Base-by-base conservation (phyloP, 2,113 vertebrate genomes). In the Oreochromis tanganicae region DNA sequence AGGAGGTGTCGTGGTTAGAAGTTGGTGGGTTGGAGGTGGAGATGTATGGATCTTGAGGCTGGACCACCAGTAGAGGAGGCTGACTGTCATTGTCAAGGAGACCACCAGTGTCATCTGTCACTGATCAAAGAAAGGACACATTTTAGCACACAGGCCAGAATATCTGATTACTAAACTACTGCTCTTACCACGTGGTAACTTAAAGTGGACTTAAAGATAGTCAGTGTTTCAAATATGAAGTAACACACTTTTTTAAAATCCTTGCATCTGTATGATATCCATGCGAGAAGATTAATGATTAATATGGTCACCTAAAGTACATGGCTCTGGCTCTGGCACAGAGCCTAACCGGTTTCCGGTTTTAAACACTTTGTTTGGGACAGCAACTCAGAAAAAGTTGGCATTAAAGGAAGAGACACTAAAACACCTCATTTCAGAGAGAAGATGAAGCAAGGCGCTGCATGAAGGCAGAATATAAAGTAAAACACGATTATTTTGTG, bases 61-160 rank as follows among this genome's bases (percentile, higher is more conserved):
- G 89, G 85, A 97, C 95, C 96, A 96, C 94, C 96, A 97, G 96
- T 92, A 97, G 92, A 92, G 96, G 95, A 95, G 97, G 96, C 93
- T 96, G 97, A 95, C 71, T 95, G 96, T 92, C 94, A 91, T 96
- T 97, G 94, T 96, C 97, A 90, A 96, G 92, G 68, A 96, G 85
- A 48, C 21, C 93, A 91, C 92, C 96, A 93, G 97, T 91, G 92
- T 85, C 91, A 85, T 90, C 93, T 94, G 91, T 57, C 57, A 85
- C 43, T 6, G 66, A 86, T 9, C 12, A 84, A 82, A 59, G 14
- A 38, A 32, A 66, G 17, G 36, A 63, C 46, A 41, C 1, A 50
- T 52, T 50, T 83, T 8, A 83, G 38, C 2, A 46, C 19, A 54
- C 11, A 52, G 1, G 17, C 61, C 34, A 29, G 27, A 59, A 46